Conservation (phyloP, 2,888 invertebrate genomes). For the Bellardia pandia region DNA sequence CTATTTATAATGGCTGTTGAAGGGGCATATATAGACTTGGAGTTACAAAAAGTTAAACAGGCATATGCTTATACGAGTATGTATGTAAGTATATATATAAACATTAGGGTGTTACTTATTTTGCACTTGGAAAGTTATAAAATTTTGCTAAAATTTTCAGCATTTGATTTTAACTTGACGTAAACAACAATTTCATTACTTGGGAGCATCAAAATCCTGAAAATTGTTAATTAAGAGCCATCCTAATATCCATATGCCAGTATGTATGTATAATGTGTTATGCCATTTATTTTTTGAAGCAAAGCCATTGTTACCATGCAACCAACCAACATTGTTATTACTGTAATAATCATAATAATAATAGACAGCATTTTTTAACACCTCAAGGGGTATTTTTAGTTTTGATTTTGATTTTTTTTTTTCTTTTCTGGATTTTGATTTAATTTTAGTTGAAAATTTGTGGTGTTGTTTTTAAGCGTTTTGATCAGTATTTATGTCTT, state of each 20-base stretch:
- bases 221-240: too few species aligned
- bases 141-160: too few species aligned
- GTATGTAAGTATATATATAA: too few species aligned
- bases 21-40: constrained; percentile 40
- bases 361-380: constrained; percentile 64
- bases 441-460: constrained; percentile 30
- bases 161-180: too few species aligned
- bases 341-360: constrained; percentile 47
- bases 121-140: too few species aligned
- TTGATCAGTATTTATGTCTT: neutral
- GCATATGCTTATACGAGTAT: neutral
- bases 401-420: neutral
- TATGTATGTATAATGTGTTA: constrained; percentile 7
- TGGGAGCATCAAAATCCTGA: too few species aligned
- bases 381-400: constrained; percentile 63
- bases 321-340: constrained; percentile 43
- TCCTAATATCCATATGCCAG: neutral
- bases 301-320: neutral
- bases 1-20: constrained; percentile 58
- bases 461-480: constrained; percentile 13
- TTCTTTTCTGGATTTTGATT: constrained; percentile 40
- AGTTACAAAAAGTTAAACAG: neutral
- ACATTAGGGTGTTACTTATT: too few species aligned
- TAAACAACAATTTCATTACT: too few species aligned
- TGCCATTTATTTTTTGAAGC: constrained; percentile 1